phyloP scores from a whole-genome alignment of 2,888 invertebrate genomes.

The Octonoba sinensis region DNA sequence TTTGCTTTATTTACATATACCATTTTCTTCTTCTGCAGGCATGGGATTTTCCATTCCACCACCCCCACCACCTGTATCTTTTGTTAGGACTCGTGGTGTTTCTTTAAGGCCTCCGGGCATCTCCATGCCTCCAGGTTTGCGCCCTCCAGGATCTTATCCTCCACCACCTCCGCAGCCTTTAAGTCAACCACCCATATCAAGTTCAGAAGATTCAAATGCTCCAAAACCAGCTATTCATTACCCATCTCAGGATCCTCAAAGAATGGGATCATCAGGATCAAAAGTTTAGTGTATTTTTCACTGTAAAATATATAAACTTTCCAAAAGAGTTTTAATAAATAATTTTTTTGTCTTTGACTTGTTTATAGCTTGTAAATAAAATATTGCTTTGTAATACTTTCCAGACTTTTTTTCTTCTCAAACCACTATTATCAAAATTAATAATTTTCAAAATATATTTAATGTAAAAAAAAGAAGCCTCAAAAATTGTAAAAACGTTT shows the following conservation, averaged over 20 bases:
- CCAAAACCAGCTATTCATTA: constrained; percentile 81
- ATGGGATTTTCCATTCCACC: constrained; percentile 67
- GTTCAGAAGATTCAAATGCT: constrained; percentile 74
- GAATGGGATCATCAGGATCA: constrained; percentile 77
- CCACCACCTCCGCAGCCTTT: constrained; percentile 66
- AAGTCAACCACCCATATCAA: constrained; percentile 72
- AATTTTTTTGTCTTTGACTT: too few species aligned
- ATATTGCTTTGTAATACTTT: too few species aligned
- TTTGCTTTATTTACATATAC: not conserved
- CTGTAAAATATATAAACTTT: too few species aligned
- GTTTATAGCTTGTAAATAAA: too few species aligned
- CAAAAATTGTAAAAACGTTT: too few species aligned
- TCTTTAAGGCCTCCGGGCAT: constrained; percentile 71
- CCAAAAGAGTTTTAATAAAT: too few species aligned
- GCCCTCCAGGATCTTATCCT: constrained; percentile 68
- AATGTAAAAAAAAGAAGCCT: too few species aligned
- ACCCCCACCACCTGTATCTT: constrained; percentile 67
- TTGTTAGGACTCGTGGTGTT: constrained; percentile 22
- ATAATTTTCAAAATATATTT: too few species aligned
- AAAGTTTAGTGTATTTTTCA: constrained; percentile 1
- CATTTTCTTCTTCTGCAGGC: constrained; percentile 45
- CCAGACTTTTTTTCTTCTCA: too few species aligned
- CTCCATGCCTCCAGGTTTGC: constrained; percentile 73
- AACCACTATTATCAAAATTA: too few species aligned
- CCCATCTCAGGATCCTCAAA: constrained; percentile 96